Base-by-base conservation (phyloP, 2,888 invertebrate genomes). In the Ichneumoninae sp. region DNA sequence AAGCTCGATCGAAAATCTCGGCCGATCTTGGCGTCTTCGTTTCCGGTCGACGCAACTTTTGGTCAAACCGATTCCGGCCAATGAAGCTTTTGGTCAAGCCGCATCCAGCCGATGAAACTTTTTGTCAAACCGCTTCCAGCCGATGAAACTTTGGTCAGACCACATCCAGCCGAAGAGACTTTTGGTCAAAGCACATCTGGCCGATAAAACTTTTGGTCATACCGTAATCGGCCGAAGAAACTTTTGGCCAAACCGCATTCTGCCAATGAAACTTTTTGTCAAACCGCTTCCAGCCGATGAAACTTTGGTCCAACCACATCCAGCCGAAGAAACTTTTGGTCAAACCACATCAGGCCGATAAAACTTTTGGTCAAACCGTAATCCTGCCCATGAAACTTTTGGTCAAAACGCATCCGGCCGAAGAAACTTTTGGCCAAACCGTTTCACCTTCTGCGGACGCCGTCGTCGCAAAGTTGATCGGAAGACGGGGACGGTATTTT, bases 401-500 rank as follows among this genome's bases (percentile, higher is more conserved):
- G 52, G 7, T 52, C 1, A 13, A 52, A 6, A 0, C 52, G 33
- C 50, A 16, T 19, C n/a, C 13, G 0, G 52, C 10, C 5, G n/a
- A 52, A 5, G 52, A 3, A 52, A 16, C n/a, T 52, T n/a, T 19
- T 7, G 5, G n/a, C 0, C 5, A 5, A 54, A 19, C 7, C 52
- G 36, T 72, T 57, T 26, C 5, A 10, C 50, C 10, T 19, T 6
- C n/a, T 33, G 19, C 33, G 44, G 8, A 30, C 1, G 30, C 33
- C 19, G 30, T 75, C 30, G 65, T 50, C 62, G 16, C 19, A 47
- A 22, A 66, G 54, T 22, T 50, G 54, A 76, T 76, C 66, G 52
- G 26, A 7, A 36, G 60, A 40, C 65, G 52, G 50, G 26, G 36
- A 52, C 36, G 71, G 47, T n/a, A 7, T 40, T 71, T 65, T 54